Base-by-base conservation (phyloP, 2,113 vertebrate genomes). In the Nanorana parkeri region DNA sequence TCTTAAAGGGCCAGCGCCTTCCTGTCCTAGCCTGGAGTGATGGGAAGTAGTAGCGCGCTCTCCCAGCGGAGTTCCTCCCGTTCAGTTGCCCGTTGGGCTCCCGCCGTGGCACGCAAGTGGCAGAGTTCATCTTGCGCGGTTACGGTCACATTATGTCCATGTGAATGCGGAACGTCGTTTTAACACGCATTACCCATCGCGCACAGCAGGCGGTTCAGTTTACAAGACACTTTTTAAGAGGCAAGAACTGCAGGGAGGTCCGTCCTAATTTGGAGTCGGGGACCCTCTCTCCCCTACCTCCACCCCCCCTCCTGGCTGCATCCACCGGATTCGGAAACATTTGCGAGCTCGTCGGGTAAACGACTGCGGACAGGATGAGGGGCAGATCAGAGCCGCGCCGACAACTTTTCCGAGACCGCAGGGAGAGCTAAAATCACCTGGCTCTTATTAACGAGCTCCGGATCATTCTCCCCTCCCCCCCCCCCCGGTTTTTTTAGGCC, bases 171-270 rank as follows among this genome's bases (percentile, higher is more conserved):
- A 23, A 66, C 51, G 77, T 78, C 77, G 21, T n/a, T 66, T 3
- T 28, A 58, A 75, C 69, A 51, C 51, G 52, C 32, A 56, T 63
- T 58, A 23, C 80, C 66, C 63, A 75, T 65, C 8, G 52, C 63
- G 55, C 80, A 3, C 80, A 74, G 61, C 80, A 54, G 80, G 69
- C 20, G n/a, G 29, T 41, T 15, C 16, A 67, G 26, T 67, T 82
- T 82, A 67, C 66, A 74, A 65, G 79, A 21, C 26, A 29, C 68
- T 81, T 81, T 81, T 74, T 82, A 75, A 58, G 71, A 73, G 61
- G 41, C 23, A 67, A n/a, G 51, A 66, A 26, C 69, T 55, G 79
- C 69, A 74, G 79, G 69, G 79, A 81, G 69, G 79, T 74, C 24
- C 36, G n/a, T 66, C 69, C 51, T 81, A 66, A 66, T 66, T 65